These are phyloP conservation scores for Clepsis dumicolana DNA, from an alignment of 2,888 invertebrate species.

Conservation along the genomic window DNA sequence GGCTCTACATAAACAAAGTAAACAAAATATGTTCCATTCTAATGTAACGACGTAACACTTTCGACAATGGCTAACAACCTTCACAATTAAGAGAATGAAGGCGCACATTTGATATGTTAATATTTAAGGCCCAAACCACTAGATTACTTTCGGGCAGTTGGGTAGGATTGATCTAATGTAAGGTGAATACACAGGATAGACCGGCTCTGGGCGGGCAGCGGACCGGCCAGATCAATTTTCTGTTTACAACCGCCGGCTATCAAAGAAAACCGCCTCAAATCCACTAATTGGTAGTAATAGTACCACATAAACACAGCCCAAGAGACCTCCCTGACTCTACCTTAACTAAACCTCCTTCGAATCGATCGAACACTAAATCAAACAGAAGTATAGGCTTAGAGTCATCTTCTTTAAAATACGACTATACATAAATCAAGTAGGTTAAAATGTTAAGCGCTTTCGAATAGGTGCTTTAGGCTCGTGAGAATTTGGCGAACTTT, in stretches of 20 bases:
- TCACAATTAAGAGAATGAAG: constrained; percentile 25
- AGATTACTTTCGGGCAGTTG: constrained; percentile 43
- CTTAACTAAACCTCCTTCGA: constrained; percentile 22
- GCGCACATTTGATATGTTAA: constrained; percentile 38
- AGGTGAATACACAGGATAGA: constrained; percentile 49
- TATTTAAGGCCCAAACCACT: constrained; percentile 29
- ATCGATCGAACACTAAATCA: constrained; percentile 41
- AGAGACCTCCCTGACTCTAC: constrained; percentile 46
- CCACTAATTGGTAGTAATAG: constrained; percentile 82
- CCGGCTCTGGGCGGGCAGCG: constrained; percentile 52
- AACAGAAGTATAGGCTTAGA: constrained; percentile 39
- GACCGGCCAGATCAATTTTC: constrained; percentile 79
- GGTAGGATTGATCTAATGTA: constrained; percentile 57
- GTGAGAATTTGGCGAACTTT: constrained; percentile 38
- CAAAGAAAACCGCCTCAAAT: constrained; percentile 73
- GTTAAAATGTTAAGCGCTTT: constrained; percentile 31
- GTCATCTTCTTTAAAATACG: constrained; percentile 34
- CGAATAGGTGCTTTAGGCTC: constrained; percentile 21
- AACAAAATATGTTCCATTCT: constrained; percentile 6
- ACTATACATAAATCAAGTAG: constrained; percentile 32
- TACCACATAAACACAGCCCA: constrained; percentile 55
- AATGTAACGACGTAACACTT: not conserved
- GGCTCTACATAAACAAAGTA: too few relatives aligned
- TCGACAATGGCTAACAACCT: constrained; percentile 3
- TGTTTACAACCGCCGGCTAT: constrained; percentile 76